These are phyloP conservation scores for Sebastes aleutianus DNA, from an alignment of 2,797 vertebrate species.

Conservation along the genomic window DNA sequence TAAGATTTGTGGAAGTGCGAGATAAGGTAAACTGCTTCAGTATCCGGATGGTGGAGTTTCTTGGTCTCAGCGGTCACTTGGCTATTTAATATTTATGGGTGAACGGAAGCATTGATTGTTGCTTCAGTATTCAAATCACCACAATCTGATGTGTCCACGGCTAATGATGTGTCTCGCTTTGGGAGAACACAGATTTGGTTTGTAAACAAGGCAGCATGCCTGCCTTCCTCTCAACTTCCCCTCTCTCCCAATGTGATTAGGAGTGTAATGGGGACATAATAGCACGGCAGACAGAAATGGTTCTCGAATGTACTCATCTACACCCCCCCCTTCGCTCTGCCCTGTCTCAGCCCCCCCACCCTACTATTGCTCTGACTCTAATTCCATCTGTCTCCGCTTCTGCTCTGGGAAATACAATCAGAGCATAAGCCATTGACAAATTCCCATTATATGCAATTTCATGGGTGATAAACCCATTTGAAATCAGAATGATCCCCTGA, in stretches of 20 bases:
- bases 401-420: constrained; percentile 69
- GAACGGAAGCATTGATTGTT: constrained; percentile 21
- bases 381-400: constrained; percentile 46
- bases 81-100: constrained; percentile 42
- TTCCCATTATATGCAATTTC: constrained; percentile 78
- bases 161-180: constrained; percentile 36
- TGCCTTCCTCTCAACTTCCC: constrained; percentile 13
- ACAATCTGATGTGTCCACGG: constrained; percentile 36
- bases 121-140: constrained; percentile 32
- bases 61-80: too few species aligned
- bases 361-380: constrained; percentile 2
- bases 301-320: constrained; percentile 17
- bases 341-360: neutral
- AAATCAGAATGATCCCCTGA: constrained; percentile 67
- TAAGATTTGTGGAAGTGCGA: neutral
- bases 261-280: constrained; percentile 56
- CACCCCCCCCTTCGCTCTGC: neutral
- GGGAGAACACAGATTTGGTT: constrained; percentile 47
- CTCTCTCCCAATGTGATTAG: constrained; percentile 49
- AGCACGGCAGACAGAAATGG: constrained; percentile 47
- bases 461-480: constrained; percentile 72
- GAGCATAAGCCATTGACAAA: constrained; percentile 70
- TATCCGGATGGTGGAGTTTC: neutral
- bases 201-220: constrained; percentile 49
- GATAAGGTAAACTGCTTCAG: neutral